Evolutionary conservation across 2,888 invertebrate genomes (phyloP), one percentile per base, ranked within the genome.

Genomic region (Andrena hattorfiana): DNA sequence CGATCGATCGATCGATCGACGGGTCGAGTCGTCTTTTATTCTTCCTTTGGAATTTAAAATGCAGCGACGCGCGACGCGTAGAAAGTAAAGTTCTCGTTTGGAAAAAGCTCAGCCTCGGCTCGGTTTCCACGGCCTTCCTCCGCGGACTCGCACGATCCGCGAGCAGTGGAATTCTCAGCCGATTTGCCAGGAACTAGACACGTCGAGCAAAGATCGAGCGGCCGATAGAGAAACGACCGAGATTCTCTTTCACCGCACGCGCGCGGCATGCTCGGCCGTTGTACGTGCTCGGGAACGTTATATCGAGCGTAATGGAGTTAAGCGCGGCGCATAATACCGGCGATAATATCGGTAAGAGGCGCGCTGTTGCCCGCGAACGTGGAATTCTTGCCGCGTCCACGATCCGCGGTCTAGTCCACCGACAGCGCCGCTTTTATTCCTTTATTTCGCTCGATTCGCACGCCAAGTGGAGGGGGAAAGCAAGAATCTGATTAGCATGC

Each of bases 261-360:
- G 66, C 75, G 64, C 67, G 60, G 42, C 42, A 5, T 16, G 42
- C 4, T 5, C 5, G 42, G 16, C 42, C 16, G 42, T 42, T 42
- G 42, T 42, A 42, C 42, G 42, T 16, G 42, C 42, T 5, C 42
- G 42, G 42, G 42, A 42, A 73, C 73, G 78, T 59, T 78, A 26
- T 48, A 69, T 48, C 66, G 74, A 64, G 64, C 56, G 66, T 73
- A 85, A 80, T 63, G 56, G 59, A 66, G 71, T 71, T 66, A 49
- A 70, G 20, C 28, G 6, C 28, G 49, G 68, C 10, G 63, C 68
- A 81, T 86, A 86, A 86, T 76, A 69, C 60, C 35, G 13, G 16
- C 63, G 86, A 86, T 86, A 86, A 79, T 81, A 84, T 81, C 78
- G 73, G 78, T 76, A 84, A 84, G 49, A 69, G 70, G 72, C 54